Base-by-base conservation (phyloP, 2,888 invertebrate genomes). In the Dione juno region DNA sequence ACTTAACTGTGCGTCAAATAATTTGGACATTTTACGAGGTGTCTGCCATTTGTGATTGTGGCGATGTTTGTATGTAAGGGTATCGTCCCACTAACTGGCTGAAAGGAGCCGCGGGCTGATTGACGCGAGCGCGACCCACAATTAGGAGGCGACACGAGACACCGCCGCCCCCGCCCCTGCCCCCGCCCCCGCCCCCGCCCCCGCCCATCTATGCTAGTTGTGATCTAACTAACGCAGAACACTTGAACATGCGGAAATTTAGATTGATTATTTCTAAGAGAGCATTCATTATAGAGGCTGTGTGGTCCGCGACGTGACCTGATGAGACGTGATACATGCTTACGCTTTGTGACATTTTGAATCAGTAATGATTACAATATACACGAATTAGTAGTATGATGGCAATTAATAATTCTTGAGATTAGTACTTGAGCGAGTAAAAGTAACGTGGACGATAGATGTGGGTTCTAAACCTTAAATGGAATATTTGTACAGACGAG, bases 81-180 rank as follows among this genome's bases (percentile, higher is more conserved):
- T 45, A 43, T 61, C 28, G 61, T 45, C 35, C 35, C 54, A 59
- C 28, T 52, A 59, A 67, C 50, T 59, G n/a, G 64, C 57, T 66
- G 66, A 66, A 70, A 59, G 66, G 66, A 43, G 66, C 70, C 70
- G 70, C 70, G 58, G 7, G 16, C 41, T 57, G 48, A 69, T 19
- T 45, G 70, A 40, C 61, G 28, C 63, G 28, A 53, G 7, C n/a
- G 43, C 28, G 28, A 43, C 43, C 43, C 43, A 14, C 59, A 43
- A 57, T 57, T 57, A 40, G n/a, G 10, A 37, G 8, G 35, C 54
- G 37, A 13, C 14, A 50, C 54, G 40, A 40, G 8, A n/a, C n/a
- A n/a, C n/a, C n/a, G n/a, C n/a, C n/a, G n/a, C n/a, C n/a, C n/a
- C n/a, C n/a, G n/a, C n/a, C n/a, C n/a, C n/a, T n/a, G n/a, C n/a